Evolutionary conservation across 1,140 invertebrate species (phyloP), one percentile per base, ranked within the genome.

Genomic region (Drosophila aff.): DNA sequence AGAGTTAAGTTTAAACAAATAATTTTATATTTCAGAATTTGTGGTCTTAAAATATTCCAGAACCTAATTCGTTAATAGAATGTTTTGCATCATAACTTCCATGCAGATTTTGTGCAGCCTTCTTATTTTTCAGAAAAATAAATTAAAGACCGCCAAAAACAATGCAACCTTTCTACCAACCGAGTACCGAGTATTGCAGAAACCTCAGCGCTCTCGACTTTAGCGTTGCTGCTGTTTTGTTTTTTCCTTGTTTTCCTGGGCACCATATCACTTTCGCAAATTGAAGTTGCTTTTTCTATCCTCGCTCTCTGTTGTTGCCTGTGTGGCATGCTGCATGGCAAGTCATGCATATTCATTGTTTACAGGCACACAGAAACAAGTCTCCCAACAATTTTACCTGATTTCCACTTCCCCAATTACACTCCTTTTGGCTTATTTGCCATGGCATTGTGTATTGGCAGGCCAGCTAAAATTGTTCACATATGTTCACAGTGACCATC

Each of bases 261-360:
- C 62, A 62, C 65, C 57, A 76, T 85, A 85, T 85, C 82, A 85
- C 82, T 85, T 85, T 85, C 68, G 61, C 59, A 85, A 86, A 85
- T 85, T 85, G 79, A 85, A 85, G 82, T 85, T 75, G 60, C 47
- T 59, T 63, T 73, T 66, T 21, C 63, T 68, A 67, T 78, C 47
- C 44, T 52, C 40, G 53, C 60, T 33, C 63, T 63, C 63, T 66
- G 77, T 58, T 79, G 77, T 79, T 79, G 75, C 59, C 63, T 61
- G 78, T 62, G 72, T 72, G 82, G 74, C 69, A 65, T 83, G 82
- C 77, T 81, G 57, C 82, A 81, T 77, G 78, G 43, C 61, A 71
- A 81, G 74, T 85, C 82, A 85, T 85, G 82, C 82, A 85, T 85
- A 85, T 85, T 85, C 82, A 85, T 85, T 85, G 82, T 81, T 85